These are phyloP conservation scores for Andinoacara biseriatus DNA, from an alignment of 2,113 vertebrate species.

Conservation along the genomic window DNA sequence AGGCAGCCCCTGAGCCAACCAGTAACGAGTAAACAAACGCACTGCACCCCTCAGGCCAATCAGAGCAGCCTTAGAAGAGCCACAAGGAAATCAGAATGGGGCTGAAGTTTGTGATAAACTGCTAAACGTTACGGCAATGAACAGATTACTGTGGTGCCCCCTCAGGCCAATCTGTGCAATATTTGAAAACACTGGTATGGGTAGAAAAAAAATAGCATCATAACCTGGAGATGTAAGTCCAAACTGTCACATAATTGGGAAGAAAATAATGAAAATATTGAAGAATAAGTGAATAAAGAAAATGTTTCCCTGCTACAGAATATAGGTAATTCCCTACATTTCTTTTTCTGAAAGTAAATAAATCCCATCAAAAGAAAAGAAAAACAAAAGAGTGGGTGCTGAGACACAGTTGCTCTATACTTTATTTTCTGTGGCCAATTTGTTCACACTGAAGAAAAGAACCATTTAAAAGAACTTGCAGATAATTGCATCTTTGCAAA, in stretches of 20 bases:
- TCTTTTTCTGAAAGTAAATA: neutral
- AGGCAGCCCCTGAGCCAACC: slow-evolving; percentile 45
- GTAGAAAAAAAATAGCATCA: neutral
- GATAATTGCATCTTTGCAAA: neutral
- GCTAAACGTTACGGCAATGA: slow-evolving; percentile 15
- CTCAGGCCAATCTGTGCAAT: slow-evolving; percentile 2
- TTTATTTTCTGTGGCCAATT: neutral
- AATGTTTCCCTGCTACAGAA: neutral
- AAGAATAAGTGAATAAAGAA: neutral
- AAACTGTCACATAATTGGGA: neutral
- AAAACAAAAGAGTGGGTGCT: neutral
- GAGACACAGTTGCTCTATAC: neutral
- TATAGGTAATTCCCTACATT: neutral
- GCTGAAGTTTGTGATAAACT: slow-evolving; percentile 32
- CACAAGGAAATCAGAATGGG: slow-evolving; percentile 9
- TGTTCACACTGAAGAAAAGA: neutral
- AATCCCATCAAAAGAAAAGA: neutral
- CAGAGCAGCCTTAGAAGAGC: slow-evolving; percentile 23
- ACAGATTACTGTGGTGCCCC: neutral
- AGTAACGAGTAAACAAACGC: slow-evolving; percentile 48
- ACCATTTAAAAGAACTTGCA: neutral
- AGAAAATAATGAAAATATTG: neutral
- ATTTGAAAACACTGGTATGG: neutral
- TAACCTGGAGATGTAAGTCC: neutral
- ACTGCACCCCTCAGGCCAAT: slow-evolving; percentile 37